Base-by-base conservation (phyloP, 2,113 vertebrate species). In the Python bivittatus region DNA sequence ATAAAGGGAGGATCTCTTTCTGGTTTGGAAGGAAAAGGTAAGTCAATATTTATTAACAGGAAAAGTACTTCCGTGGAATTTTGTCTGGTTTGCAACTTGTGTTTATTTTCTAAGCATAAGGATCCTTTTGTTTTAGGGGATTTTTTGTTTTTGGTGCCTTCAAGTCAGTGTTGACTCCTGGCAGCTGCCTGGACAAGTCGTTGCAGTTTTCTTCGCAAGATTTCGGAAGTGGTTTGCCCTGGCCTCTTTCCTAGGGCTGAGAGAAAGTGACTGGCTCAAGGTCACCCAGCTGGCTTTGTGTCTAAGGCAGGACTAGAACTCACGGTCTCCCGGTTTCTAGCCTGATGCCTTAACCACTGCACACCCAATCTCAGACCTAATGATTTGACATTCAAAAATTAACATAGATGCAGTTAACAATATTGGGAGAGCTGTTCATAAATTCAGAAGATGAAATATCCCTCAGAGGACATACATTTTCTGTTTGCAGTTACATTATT, bases 21-120 rank as follows among this genome's bases (percentile, higher is more conserved):
- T 96, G 54, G 60, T 7, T n/a, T 92, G 58, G 61, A 92, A 86
- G 56, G 42, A 90, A 57, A 92, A 97, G 97, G 98, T 97, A 97
- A 94, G 97, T 64, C 1, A 1, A 11, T 29, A 1, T 84, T 0
- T 88, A 89, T 3, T 92, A 0, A 44, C 2, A 56, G 38, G 0
- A 1, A 23, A 23, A 27, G 3, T 1, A 0, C 94, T 93, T 92
- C 91, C 42, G 11, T 15, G 86, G 48, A 0, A 2, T 54, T 9
- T 79, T 58, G 15, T 88, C 61, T 88, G 72, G 11, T 42, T 48
- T 58, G 2, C 60, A 23, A n/a, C 42, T 48, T 86, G 20, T 60
- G 10, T 88, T 88, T 91, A 68, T 17, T 61, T 60, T 15, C 84
- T 84, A 52, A 57, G 48, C 22, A 8, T 57, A 29, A 56, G 20